phyloP scores from a whole-genome alignment of 2,797 vertebrate species.

The Ceyx erithaca region DNA sequence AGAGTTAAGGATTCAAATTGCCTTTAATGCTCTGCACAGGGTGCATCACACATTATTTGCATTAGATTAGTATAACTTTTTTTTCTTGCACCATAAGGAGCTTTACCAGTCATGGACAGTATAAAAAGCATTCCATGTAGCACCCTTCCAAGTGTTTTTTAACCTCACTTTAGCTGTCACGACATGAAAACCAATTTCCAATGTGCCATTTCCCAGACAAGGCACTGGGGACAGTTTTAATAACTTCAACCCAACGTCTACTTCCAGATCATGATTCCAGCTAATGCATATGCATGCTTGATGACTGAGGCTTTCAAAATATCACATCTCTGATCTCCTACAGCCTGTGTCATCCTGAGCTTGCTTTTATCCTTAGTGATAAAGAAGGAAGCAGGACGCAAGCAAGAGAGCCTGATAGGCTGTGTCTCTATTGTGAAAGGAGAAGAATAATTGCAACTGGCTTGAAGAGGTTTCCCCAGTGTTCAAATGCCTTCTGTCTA shows the following conservation, averaged over 20 bases:
- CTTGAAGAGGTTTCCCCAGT: background rate
- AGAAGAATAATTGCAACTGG: background rate
- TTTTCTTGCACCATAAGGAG: background rate
- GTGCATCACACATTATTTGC: background rate
- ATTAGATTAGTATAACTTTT: background rate
- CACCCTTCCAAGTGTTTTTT: accelerated
- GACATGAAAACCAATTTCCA: background rate
- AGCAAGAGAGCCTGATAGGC: background rate
- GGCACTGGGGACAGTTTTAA: background rate
- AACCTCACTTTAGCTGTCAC: background rate
- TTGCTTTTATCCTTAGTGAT: background rate
- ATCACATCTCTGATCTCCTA: background rate
- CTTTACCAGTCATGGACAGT: background rate
- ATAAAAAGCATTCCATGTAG: background rate
- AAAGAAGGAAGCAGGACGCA: background rate
- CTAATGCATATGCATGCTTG: background rate
- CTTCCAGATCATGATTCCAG: background rate
- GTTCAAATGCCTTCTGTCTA: background rate
- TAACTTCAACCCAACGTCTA: background rate
- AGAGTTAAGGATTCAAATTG: background rate
- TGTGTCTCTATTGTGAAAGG: background rate
- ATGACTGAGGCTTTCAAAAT: background rate
- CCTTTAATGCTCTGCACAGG: background rate
- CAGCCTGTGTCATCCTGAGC: background rate
- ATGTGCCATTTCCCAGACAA: background rate